Conservation (phyloP, 2,797 vertebrate species). For the Basileuterus tristriatus region DNA sequence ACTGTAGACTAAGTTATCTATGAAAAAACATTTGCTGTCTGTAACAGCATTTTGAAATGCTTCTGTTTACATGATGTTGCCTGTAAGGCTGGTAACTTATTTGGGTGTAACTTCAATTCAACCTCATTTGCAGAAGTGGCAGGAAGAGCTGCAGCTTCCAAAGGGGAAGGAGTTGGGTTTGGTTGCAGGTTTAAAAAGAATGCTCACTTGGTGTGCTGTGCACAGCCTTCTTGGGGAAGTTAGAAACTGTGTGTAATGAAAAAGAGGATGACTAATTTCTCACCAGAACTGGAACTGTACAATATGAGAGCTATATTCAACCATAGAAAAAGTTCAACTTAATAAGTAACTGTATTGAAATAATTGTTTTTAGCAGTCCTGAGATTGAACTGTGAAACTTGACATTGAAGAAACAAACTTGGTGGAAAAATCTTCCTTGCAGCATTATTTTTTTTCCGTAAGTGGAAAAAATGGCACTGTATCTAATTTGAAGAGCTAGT, state of each 20-base stretch:
- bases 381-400: background rate
- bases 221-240: background rate
- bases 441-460: slow-evolving; percentile 10
- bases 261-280: background rate
- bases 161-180: background rate
- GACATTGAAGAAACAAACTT: background rate
- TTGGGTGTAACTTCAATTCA: background rate
- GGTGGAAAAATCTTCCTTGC: background rate
- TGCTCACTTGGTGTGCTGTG: background rate
- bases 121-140: background rate
- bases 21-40: background rate
- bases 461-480: background rate
- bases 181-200: background rate
- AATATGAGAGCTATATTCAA: background rate
- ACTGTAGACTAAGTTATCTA: background rate
- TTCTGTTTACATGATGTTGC: slow-evolving; percentile 28
- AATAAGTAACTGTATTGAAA: background rate
- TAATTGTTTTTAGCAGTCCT: background rate
- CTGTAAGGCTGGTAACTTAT: background rate
- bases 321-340: background rate
- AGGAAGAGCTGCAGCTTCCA: background rate
- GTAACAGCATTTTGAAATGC: background rate
- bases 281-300: background rate
- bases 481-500: slow-evolving; percentile 8
- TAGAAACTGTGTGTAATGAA: background rate